A percentile compares a stretch with the other conserved stretches of the same genome.
These are phyloP conservation scores for Misgurnus mizolepis DNA, from an alignment of 2,113 vertebrate genomes.

Conservation along the genomic window DNA sequence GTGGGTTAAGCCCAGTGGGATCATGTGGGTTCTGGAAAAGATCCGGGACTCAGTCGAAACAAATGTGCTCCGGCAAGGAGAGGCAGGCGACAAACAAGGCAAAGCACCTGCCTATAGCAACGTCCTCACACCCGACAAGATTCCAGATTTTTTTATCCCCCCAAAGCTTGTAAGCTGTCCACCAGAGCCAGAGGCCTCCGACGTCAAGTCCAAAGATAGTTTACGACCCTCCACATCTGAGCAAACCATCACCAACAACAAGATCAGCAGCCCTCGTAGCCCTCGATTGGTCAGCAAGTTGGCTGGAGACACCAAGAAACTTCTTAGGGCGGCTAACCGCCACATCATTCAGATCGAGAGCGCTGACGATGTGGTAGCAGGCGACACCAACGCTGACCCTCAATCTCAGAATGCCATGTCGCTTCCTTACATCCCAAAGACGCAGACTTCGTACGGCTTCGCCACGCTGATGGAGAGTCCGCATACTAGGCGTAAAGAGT, in stretches of 20 bases:
- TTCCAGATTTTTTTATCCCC: conserved; percentile 96
- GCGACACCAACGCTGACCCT: conserved; percentile 84
- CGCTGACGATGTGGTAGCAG: conserved; percentile 82
- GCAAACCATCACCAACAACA: conserved; percentile 76
- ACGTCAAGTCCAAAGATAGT: conserved; percentile 65
- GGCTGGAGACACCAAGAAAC: conserved; percentile 80
- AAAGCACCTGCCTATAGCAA: conserved; percentile 84
- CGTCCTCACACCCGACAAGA: conserved; percentile 95
- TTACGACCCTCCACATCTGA: conserved; percentile 77
- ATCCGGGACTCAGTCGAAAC: conserved; percentile 87
- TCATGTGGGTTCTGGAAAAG: conserved; percentile 94
- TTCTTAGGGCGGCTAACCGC: conserved; percentile 81
- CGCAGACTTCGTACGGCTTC: conserved; percentile 93
- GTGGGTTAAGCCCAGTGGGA: conserved; percentile 26
- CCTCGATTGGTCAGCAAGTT: conserved; percentile 82
- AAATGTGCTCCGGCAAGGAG: conserved; percentile 71
- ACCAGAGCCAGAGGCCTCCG: conserved; percentile 72
- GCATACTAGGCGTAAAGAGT: conserved; percentile 93
- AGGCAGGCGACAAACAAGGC: conserved; percentile 74
- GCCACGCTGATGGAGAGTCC: conserved; percentile 91
- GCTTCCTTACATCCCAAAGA: conserved; percentile 90
- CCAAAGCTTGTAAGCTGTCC: conserved; percentile 85
- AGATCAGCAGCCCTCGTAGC: conserved; percentile 72
- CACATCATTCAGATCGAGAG: conserved; percentile 97
- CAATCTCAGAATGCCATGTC: conserved; percentile 90